Base-by-base conservation (phyloP, 2,797 vertebrate genomes). In the Manis pentadactyla region DNA sequence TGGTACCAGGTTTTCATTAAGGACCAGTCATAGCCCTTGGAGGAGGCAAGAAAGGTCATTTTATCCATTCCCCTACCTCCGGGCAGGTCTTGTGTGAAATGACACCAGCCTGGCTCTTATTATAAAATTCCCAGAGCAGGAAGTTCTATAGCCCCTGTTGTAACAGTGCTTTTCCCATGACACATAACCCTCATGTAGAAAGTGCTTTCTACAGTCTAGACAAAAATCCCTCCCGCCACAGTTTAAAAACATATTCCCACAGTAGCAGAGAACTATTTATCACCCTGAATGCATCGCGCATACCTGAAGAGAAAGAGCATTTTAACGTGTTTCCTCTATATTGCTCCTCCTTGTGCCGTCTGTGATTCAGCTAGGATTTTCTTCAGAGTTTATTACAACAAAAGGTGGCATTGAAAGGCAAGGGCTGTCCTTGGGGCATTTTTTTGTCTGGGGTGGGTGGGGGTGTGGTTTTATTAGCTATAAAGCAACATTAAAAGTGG, bases 1-100 rank as follows among this genome's bases (percentile, higher is more conserved):
- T 6, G 55, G 92, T 96, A 97, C 91, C 94, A 97, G 97, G 97
- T 97, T 97, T 98, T 98, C 97, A 97, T 97, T 98, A 97, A 97
- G 93, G 79, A 90, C 89, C 96, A 93, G 95, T 64, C 85, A 29
- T 87, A 88, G 93, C 94, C 95, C 79, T 94, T 83, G 91, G 93
- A 97, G 71, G 86, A 97, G 96, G 92, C 96, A 95, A 75, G 69
- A 97, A 96, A 97, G 97, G 96, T 97, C 97, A 97, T 97, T 97
- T 97, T 93, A 96, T 96, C 96, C 96, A 96, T 96, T 93, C 95
- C 91, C 84, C 81, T 96, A 97, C 91, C 97, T 97, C 97, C 81
- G 37, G 97, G 97, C 95, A 96, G 96, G 93, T 95, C 95, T 96
- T 75, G n/a, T 94, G 94, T 97, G 97, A 95, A 97, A 96, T 79